Evolutionary conservation across 2,113 vertebrate genomes (phyloP).

Genomic region (Rhipidura dahli): DNA sequence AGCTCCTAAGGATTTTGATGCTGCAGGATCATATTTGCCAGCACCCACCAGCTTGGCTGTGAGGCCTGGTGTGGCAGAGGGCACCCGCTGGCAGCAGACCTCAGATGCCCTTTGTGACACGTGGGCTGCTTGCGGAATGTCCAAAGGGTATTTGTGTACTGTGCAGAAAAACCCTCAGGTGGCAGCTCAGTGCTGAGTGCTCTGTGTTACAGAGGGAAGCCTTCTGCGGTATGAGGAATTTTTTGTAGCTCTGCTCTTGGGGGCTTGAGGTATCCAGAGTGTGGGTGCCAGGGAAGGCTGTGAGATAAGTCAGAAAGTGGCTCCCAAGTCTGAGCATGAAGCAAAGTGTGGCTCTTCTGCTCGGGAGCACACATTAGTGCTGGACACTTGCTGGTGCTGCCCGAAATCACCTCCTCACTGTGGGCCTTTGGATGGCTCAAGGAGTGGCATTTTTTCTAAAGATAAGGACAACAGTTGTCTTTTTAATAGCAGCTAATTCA

Average conservation of each 20-base stretch:
- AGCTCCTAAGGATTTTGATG: background rate
- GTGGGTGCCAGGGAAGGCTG: background rate
- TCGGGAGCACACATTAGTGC: background rate
- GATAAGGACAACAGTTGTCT: background rate
- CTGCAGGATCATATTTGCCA: background rate
- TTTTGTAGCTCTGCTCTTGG: background rate
- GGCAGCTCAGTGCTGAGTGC: fast-evolving
- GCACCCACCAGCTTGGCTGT: background rate
- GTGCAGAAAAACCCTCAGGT: fast-evolving
- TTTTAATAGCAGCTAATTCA: background rate
- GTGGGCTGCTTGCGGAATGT: fast-evolving
- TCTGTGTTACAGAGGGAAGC: fast-evolving
- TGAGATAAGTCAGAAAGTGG: background rate
- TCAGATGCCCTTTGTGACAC: background rate
- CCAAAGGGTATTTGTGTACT: fast-evolving
- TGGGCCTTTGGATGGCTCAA: background rate
- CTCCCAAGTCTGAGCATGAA: background rate
- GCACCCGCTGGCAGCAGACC: fast-evolving
- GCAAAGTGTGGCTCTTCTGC: background rate
- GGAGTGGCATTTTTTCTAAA: background rate
- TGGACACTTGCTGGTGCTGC: fast-evolving
- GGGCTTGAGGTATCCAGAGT: fast-evolving
- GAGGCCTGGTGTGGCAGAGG: background rate
- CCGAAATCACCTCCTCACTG: background rate
- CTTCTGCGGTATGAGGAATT: background rate